Evolutionary conservation across 2,888 invertebrate species (phyloP).

Genomic region (Dichetophora obliterata): DNA sequence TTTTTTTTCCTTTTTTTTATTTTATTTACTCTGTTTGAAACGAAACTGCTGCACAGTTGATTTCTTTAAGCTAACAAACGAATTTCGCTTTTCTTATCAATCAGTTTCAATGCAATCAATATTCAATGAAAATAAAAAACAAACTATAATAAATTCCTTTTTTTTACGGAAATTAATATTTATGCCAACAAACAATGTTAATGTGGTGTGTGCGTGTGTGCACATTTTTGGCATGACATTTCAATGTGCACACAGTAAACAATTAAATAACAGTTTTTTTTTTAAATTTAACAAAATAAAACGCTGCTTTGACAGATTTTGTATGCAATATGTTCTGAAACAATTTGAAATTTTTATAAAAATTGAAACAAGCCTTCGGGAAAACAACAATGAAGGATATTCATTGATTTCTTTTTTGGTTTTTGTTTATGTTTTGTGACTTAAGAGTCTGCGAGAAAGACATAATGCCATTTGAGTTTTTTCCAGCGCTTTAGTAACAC

Average conservation of each 20-base stretch:
- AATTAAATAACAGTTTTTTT: constrained; percentile 19
- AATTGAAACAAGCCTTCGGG: constrained; percentile 11
- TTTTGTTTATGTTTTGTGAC: neutral
- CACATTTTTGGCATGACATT: constrained; percentile 7
- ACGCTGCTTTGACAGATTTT: neutral
- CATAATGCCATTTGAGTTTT: neutral
- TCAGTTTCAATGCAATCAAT: constrained; percentile 6
- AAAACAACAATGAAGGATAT: constrained; percentile 13
- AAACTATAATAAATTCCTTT: constrained; percentile 31
- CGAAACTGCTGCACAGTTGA: constrained; percentile 17
- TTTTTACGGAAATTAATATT: constrained; percentile 17
- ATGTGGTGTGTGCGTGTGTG: neutral
- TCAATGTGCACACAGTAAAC: constrained; percentile 23
- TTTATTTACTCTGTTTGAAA: neutral
- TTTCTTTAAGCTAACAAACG: constrained; percentile 17
- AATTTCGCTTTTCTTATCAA: constrained; percentile 15
- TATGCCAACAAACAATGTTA: constrained; percentile 12
- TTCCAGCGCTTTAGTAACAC: neutral
- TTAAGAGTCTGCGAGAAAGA: constrained; percentile 21
- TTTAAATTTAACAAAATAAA: constrained; percentile 16
- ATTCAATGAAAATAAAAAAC: constrained; percentile 23
- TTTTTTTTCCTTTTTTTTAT: too few relatives aligned
- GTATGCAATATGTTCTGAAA: neutral
- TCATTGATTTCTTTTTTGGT: constrained; percentile 1
- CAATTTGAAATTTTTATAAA: constrained; percentile 8